Base-by-base conservation (phyloP, 2,113 vertebrate genomes). In the Brienomyrus brachyistius region DNA sequence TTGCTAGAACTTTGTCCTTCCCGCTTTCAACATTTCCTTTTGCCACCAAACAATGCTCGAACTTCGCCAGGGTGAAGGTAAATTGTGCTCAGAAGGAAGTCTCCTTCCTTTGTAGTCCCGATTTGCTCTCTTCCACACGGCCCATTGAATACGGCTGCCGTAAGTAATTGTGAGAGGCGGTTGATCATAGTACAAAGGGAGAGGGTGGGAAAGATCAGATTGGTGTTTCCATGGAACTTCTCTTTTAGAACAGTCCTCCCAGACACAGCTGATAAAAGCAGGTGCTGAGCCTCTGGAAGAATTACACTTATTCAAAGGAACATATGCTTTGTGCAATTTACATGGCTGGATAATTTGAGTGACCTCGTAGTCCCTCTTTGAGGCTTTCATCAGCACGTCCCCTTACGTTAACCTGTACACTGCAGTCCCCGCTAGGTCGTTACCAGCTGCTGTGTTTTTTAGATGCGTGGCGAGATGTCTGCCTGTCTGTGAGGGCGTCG, bases 1-100 rank as follows among this genome's bases (percentile, higher is more conserved):
- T 90, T 90, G 35, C 56, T 62, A 43, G 45, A 45, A 27, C 59
- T 51, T 40, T 90, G 84, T 74, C 56, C 83, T 90, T 70, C 35
- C 35, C 4, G 23, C 89, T 89, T 66, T 89, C 40, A 11, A 66
- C 21, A 54, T 56, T 43, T 43, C 23, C 84, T 54, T 85, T 66
- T 86, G 80, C 56, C 56, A 51, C 45, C 31, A 70, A 52, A 90
- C 47, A 40, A 48, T 35, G 56, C 45, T 52, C 27, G 31, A 51
- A 70, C 56, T 85, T 89, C 27, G 50, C 21, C 15, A 35, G 35
- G 31, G 51, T 31, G 85, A 87, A 87, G 85, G 85, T 52, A 87
- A 87, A 52, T 87, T 40, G 27, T 56, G 27, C 8, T 31, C 50
- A 5, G 21, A 19, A 31, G 31, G 87, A 45, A 27, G 54, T n/a